Conservation (phyloP, 2,888 invertebrate genomes). For the Caenorhabditis afra region DNA sequence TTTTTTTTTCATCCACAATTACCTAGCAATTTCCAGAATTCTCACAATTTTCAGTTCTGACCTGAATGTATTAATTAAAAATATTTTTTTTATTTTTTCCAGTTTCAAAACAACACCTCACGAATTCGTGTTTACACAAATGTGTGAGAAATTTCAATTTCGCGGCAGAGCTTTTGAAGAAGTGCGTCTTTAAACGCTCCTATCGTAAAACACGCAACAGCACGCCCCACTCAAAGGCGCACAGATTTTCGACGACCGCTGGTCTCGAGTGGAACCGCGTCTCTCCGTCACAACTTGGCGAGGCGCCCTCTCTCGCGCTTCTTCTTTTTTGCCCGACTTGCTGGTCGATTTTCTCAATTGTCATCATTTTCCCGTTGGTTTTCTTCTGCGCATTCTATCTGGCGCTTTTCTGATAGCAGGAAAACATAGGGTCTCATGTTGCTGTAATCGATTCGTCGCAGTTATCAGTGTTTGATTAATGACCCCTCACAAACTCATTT, state of each 20-base stretch:
- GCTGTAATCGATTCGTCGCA: neutral
- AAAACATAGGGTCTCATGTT: neutral
- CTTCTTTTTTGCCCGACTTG: slow-evolving; percentile 9
- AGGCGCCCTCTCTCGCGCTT: slow-evolving; percentile 30
- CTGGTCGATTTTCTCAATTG: slow-evolving; percentile 29
- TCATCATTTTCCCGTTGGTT: slow-evolving; percentile 10
- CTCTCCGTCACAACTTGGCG: slow-evolving; percentile 29
- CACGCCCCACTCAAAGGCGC: slow-evolving; percentile 36
- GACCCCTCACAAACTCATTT: neutral
- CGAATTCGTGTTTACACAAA: no score
- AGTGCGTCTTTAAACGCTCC: slow-evolving; percentile 4
- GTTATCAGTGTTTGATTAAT: no score
- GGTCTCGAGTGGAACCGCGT: slow-evolving; percentile 34
- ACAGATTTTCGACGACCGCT: slow-evolving; percentile 1
- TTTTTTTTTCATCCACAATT: no score
- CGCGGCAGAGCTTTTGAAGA: no score
- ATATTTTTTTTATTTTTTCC: no score
- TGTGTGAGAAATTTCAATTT: no score
- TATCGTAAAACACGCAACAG: slow-evolving; percentile 20
- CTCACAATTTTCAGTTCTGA: no score
- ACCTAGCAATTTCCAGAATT: no score
- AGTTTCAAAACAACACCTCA: no score
- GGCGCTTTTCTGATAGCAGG: neutral
- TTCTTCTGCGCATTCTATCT: neutral
- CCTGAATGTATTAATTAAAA: no score